A percentile compares a stretch with the other conserved stretches of the same genome.
phyloP scores from a whole-genome alignment of 2,888 invertebrate genomes.

The Dynastes grantii region DNA sequence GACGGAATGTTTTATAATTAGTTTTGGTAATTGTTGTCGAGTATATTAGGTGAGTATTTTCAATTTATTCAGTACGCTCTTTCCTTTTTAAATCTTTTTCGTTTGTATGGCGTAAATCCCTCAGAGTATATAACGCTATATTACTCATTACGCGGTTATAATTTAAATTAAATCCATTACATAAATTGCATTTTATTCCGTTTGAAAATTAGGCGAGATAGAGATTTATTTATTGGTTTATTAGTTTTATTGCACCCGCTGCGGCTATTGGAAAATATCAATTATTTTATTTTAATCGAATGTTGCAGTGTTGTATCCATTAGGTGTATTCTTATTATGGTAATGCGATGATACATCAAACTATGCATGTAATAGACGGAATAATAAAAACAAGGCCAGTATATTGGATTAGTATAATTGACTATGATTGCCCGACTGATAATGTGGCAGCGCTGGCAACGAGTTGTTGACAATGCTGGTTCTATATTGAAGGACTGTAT shows the following conservation, averaged over 20 bases:
- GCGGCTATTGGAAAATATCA: not conserved
- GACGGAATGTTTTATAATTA: slow-evolving; percentile 17
- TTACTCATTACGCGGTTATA: no score
- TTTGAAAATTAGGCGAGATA: not conserved
- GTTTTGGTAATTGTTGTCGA: slow-evolving; percentile 12
- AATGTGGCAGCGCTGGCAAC: not conserved
- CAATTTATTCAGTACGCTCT: not conserved
- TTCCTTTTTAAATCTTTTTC: not conserved
- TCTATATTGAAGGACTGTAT: no score
- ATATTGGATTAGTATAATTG: not conserved
- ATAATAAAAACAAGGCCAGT: not conserved
- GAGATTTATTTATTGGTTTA: not conserved
- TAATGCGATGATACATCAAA: not conserved
- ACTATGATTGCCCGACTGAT: not conserved
- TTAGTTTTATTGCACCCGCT: not conserved
- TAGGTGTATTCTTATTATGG: not conserved
- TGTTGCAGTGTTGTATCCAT: not conserved
- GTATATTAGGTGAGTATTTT: not conserved
- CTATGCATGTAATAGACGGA: not conserved
- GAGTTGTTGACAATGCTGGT: no score
- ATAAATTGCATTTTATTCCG: no score
- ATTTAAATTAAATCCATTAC: no score
- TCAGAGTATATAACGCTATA: no score
- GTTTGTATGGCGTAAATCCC: not conserved
- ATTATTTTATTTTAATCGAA: slow-evolving; percentile 11